Percentiles rank a stretch among this genome's conserved stretches.
These are phyloP conservation scores for Felis catus DNA, from an alignment of 2,113 vertebrate genomes.

Conservation along the genomic window F.catus_Fca126_mat1.0 CM031419.1:95159001-95159500, in stretches of 20 bases:
- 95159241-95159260: not conserved
- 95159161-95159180: fast-evolving
- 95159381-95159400: not conserved
- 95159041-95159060: not conserved
- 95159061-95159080: not conserved
- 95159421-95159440: not conserved
- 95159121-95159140: not conserved
- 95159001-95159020: not conserved
- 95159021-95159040: not conserved
- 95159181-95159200: not conserved
- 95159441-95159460: not conserved
- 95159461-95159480: not conserved
- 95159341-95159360: not conserved
- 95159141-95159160: not conserved
- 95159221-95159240: not conserved
- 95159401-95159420: not conserved
- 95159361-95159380: not conserved
- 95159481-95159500: not conserved
- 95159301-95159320: not conserved
- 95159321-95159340: not conserved
- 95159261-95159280: not conserved
- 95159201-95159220: not conserved
- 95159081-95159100: not conserved
- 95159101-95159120: not conserved
- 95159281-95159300: not conserved